These are phyloP conservation scores for Salticus scenicus DNA, from an alignment of 2,888 invertebrate species.

Conservation along the genomic window DNA sequence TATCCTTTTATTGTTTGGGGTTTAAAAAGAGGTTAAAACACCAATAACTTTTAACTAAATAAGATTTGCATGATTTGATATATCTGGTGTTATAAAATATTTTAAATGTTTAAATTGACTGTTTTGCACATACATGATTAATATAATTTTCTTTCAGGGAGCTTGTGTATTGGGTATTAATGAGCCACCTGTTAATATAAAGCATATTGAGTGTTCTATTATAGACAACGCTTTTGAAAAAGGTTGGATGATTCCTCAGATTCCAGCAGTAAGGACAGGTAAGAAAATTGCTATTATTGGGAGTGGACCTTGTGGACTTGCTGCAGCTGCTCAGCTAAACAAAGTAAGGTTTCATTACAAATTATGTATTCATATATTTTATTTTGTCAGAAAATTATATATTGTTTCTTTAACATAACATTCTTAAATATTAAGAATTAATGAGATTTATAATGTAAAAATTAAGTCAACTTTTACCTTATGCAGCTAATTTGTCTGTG, in stretches of 20 bases:
- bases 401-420: neutral
- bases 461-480: too few relatives aligned
- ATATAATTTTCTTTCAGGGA: constrained; percentile 79
- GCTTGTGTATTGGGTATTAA: constrained; percentile 97
- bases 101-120: too few relatives aligned
- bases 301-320: constrained; percentile 91
- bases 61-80: too few relatives aligned
- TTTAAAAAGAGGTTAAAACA: too few relatives aligned
- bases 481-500: too few relatives aligned
- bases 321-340: constrained; percentile 97
- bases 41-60: too few relatives aligned
- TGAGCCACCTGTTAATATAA: constrained; percentile 97
- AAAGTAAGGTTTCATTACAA: constrained; percentile 78
- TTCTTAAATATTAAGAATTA: neutral
- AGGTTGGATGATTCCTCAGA: constrained; percentile 92
- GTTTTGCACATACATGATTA: too few relatives aligned
- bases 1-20: too few relatives aligned
- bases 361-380: neutral
- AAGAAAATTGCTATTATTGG: constrained; percentile 93
- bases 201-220: constrained; percentile 98
- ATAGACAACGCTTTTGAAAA: constrained; percentile 98
- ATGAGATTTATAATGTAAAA: neutral
- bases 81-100: too few relatives aligned
- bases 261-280: constrained; percentile 85
- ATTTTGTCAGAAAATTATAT: neutral